phyloP scores from a whole-genome alignment of 2,113 vertebrate species.

The Nothobranchius kuhntae region DNA sequence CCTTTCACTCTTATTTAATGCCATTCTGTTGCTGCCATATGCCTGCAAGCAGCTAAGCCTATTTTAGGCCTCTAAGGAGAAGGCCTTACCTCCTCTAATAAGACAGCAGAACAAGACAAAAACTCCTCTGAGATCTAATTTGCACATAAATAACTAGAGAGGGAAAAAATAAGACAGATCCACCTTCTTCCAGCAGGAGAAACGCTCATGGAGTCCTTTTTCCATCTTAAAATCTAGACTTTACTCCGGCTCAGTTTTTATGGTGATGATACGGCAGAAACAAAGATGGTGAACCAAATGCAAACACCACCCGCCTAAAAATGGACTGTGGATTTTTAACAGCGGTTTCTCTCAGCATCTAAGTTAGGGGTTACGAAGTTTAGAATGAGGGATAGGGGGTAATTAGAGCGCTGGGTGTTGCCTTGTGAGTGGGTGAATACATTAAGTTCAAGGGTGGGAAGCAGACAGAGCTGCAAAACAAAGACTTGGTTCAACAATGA shows the following conservation, averaged over 20 bases:
- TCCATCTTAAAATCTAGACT: conserved; percentile 22
- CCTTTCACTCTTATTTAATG: conserved; percentile 29
- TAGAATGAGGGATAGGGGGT: conserved; percentile 32
- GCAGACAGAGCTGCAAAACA: conserved; percentile 25
- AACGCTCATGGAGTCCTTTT: conserved; percentile 11
- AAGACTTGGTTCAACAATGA: conserved; percentile 8
- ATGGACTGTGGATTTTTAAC: conserved; percentile 39
- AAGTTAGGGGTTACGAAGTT: conserved; percentile 53
- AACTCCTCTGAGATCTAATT: conserved; percentile 64
- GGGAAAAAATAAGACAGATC: conserved; percentile 3
- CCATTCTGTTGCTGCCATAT: conserved; percentile 49
- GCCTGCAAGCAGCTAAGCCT: conserved; percentile 52
- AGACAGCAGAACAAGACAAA: conserved; percentile 59
- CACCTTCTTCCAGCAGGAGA: conserved; percentile 17
- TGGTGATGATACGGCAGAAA: conserved; percentile 46
- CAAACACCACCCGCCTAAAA: conserved; percentile 57
- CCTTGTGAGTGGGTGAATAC: conserved; percentile 39
- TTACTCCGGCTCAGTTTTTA: conserved; percentile 38
- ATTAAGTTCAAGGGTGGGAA: conserved; percentile 36
- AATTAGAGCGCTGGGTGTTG: conserved; percentile 62
- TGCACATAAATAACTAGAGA: conserved; percentile 59
- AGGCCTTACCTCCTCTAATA: conserved; percentile 49
- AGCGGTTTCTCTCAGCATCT: conserved; percentile 40
- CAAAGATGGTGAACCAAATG: conserved; percentile 40
- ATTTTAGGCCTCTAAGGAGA: conserved; percentile 40